Base-by-base conservation (phyloP, 2,797 vertebrate species). In the Enteromius viviparus region DNA sequence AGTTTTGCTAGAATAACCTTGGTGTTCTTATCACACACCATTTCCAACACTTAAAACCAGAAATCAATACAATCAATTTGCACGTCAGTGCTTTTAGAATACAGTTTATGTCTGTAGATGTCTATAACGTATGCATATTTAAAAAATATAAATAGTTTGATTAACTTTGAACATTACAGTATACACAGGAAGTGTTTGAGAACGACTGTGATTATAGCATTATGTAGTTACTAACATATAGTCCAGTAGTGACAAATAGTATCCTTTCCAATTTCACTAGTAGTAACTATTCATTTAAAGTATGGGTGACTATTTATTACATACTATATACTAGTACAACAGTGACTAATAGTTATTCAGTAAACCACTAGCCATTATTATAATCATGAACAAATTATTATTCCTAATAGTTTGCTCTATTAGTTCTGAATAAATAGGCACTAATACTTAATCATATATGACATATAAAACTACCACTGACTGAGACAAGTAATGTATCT, bases 1-100 rank as follows among this genome's bases (percentile, higher is more conserved):
- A 65, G 84, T 85, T 81, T 58, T 74, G 26, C 75, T 34, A 72
- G 75, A 65, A 53, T 23, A 14, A 21, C 40, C 0, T 34, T 8
- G 26, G 51, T 53, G 68, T 45, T 45, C 42, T 40, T 51, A 51
- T 81, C 68, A 77, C 66, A 64, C 17, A 40, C 14, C 1, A 70
- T 71, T 47, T 80, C 6, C 37, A 62, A 17, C 55, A 45, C 55
- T 60, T 76, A 32, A 45, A 45, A 32, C 5, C 17, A 29, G 23
- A 45, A 47, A 71, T 45, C 11, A 80, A 71, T 71, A 1, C 17
- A 58, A 51, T 19, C 49, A 53, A 53, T 71, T 32, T 32, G 51
- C 19, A 42, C 17, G 34, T 60, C 51, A 26, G 34, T 42, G 21
- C 74, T 17, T 26, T 14, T 23, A 76, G 53, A n/a, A 58, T 34